These are phyloP conservation scores for Cyphomyrus plagiostoma DNA, from an alignment of 2,113 vertebrate species.

Conservation along the genomic window DNA sequence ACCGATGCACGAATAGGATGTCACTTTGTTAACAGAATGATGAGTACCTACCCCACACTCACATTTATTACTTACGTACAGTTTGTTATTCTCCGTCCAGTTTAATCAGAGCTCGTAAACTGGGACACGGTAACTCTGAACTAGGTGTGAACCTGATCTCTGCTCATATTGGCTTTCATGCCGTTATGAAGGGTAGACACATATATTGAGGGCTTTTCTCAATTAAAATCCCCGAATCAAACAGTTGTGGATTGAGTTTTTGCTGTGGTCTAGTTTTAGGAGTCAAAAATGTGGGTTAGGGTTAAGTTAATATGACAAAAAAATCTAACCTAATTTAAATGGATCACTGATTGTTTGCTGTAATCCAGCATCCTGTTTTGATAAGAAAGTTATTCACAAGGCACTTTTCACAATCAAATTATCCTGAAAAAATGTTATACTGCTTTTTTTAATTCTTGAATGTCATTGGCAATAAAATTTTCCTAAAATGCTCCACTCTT, in stretches of 20 bases:
- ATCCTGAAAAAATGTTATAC: slow-evolving; percentile 49
- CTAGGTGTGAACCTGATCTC: neutral
- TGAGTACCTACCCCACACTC: neutral
- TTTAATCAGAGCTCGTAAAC: neutral
- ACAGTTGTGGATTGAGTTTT: neutral
- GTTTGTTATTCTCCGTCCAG: neutral
- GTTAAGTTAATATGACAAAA: neutral
- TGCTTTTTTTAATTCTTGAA: slow-evolving; percentile 29
- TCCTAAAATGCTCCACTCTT: slow-evolving; percentile 27
- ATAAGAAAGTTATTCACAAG: neutral
- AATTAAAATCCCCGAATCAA: neutral
- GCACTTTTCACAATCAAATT: neutral
- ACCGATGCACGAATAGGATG: neutral
- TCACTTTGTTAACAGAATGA: neutral
- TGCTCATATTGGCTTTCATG: neutral
- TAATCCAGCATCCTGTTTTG: neutral
- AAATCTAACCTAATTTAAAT: neutral
- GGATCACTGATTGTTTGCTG: neutral
- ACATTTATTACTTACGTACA: neutral
- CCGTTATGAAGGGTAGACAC: slow-evolving; percentile 9
- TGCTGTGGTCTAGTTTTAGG: neutral
- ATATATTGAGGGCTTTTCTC: neutral
- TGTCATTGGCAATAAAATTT: slow-evolving; percentile 27
- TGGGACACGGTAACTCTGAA: neutral
- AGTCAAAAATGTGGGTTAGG: neutral